Base-by-base conservation (phyloP, 2,888 invertebrate genomes). In the Ectemnius cavifrons region DNA sequence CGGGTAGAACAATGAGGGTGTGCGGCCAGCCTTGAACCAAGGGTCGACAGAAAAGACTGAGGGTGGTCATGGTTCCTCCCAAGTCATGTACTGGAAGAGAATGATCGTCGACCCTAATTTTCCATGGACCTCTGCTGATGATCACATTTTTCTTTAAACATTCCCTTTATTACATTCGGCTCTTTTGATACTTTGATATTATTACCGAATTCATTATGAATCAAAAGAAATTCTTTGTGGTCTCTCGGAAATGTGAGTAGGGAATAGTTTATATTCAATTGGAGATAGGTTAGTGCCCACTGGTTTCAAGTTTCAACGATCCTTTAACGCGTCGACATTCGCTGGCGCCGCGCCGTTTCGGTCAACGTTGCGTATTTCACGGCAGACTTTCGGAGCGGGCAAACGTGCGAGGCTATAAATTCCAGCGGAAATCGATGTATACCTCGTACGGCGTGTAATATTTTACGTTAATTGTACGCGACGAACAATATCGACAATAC, bases 401-500 rank as follows among this genome's bases (percentile, higher is more conserved):
- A 8, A 18, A 6, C 27, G 8, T 16, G 52, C 16, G 5, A 20
- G 57, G 13, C 59, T 71, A 73, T 82, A 83, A 83, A 83, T 83
- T 74, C 70, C 64, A 13, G 1, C 47, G 52, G 46, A 71, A 81
- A 79, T 81, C 79, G 78, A 74, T 68, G 62, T 57, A 68, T 59
- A 67, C 77, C 66, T 66, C 70, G 67, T 62, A 45, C 18, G 61
- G 66, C 46, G 75, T 64, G 83, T 75, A 83, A 83, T 82, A 82
- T 79, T 83, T 83, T 83, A 83, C 80, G 76, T 81, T 81, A 83
- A 83, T 83, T 81, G 78, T 81, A 81, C 71, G 66, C 67, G 69
- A 71, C 64, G 74, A 83, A 83, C 83, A 83, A 83, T 83, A 80
- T 83, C 79, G 83, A 69, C 76, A 69, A 78, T 79, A 71, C 74